phyloP scores from a whole-genome alignment of 2,113 vertebrate species.

The Danionella cerebrum region DNA sequence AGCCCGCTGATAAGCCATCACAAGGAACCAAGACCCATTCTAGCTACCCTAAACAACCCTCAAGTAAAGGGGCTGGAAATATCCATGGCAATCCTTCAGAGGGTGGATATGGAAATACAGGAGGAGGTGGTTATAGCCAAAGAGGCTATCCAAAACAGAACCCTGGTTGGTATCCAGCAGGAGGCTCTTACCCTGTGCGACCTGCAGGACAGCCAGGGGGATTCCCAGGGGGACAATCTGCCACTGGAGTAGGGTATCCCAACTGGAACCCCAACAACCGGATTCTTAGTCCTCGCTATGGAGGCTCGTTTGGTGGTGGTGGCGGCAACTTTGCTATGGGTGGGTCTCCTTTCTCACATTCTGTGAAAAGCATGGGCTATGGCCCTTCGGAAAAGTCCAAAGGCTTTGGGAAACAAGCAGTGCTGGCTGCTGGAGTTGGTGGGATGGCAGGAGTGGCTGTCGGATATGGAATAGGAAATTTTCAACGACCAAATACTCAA shows the following conservation, averaged over 20 bases:
- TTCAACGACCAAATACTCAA: constrained; percentile 53
- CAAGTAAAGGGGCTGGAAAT: background rate
- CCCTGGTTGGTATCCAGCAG: constrained; percentile 20
- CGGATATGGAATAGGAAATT: constrained; percentile 58
- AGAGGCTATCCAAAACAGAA: too few species aligned
- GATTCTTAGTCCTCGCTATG: constrained; percentile 57
- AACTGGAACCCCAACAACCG: constrained; percentile 66
- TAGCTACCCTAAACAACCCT: constrained; percentile 48
- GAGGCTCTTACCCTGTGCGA: constrained; percentile 25
- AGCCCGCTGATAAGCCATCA: constrained; percentile 33
- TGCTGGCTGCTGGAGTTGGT: constrained; percentile 54
- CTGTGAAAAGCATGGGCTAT: constrained; percentile 47
- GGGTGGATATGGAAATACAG: constrained; percentile 31
- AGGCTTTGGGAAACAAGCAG: constrained; percentile 55
- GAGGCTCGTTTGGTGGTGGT: constrained; percentile 48
- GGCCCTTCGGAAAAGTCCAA: constrained; percentile 49
- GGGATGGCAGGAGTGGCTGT: constrained; percentile 59
- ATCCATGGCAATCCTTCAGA: constrained; percentile 32
- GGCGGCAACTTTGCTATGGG: constrained; percentile 39
- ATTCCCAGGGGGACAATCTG: constrained; percentile 43
- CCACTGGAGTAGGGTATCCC: constrained; percentile 46
- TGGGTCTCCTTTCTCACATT: constrained; percentile 57
- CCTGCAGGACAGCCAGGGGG: constrained; percentile 24
- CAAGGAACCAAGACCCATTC: constrained; percentile 48
- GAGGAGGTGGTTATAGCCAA: constrained; percentile 1